A percentile compares a stretch with the other conserved stretches of the same genome.
Conservation (phyloP, 2,113 vertebrate species). For the Gobio gobio region DNA sequence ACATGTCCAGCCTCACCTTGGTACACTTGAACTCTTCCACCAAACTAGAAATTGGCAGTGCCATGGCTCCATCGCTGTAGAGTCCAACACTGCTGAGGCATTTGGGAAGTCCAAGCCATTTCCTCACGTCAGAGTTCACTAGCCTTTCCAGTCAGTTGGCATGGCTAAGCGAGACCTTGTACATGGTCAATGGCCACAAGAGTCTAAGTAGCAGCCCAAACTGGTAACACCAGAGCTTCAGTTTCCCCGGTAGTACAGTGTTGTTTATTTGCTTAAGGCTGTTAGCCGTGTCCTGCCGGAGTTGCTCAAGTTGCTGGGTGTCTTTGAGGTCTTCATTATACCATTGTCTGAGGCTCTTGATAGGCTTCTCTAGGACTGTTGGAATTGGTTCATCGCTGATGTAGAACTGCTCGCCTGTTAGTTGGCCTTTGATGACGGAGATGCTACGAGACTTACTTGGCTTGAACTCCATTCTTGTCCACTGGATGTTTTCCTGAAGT, state of each 20-base stretch:
- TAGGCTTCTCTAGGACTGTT: not conserved
- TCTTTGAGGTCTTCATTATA: slow-evolving; percentile 16
- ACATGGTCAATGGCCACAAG: not conserved
- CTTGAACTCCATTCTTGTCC: slow-evolving; percentile 17
- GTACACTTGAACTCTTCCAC: too few species aligned
- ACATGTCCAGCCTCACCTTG: not conserved
- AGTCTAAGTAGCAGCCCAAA: not conserved
- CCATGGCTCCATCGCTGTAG: not conserved
- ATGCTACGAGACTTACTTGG: not conserved
- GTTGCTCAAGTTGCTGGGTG: too few species aligned
- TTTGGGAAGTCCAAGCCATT: not conserved
- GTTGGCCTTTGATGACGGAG: not conserved
- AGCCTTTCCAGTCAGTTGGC: not conserved
- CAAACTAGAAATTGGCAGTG: not conserved
- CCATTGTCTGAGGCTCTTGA: slow-evolving; percentile 10
- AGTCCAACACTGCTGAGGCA: not conserved
- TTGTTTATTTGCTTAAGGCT: slow-evolving; percentile 9
- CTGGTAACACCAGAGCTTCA: not conserved
- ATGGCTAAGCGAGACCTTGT: not conserved
- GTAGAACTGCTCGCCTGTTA: not conserved
- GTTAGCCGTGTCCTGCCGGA: too few species aligned
- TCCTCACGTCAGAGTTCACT: not conserved
- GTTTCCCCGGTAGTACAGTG: not conserved
- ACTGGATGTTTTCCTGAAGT: slow-evolving; percentile 30
- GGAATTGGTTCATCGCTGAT: slow-evolving; percentile 8